Evolutionary conservation across 2,797 vertebrate genomes (phyloP).

Genomic region (Tapera naevia): DNA sequence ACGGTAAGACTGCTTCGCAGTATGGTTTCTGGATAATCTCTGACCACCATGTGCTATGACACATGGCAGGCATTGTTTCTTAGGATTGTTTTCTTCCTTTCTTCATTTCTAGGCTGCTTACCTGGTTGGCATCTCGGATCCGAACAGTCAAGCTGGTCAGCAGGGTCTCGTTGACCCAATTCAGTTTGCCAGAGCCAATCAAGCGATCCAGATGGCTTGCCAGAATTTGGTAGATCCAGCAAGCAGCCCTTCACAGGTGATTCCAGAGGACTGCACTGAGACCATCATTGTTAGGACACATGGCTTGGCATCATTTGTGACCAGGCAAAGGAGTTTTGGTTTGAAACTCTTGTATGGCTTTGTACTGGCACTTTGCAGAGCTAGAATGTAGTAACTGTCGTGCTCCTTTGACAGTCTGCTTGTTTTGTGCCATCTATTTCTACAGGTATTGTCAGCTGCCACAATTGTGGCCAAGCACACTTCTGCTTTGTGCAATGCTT

Average conservation of each 20-base stretch:
- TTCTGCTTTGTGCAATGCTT: constrained; percentile 95
- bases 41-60: not conserved
- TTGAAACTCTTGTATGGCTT: not conserved
- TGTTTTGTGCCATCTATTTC: not conserved
- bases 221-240: constrained; percentile 96
- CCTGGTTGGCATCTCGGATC: constrained; percentile 96
- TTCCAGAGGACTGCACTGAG: not conserved
- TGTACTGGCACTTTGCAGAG: not conserved
- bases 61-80: not conserved
- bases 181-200: constrained; percentile 95
- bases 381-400: too few species aligned
- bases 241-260: constrained; percentile 96
- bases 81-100: not conserved
- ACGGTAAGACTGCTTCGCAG: not conserved
- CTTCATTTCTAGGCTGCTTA: constrained; percentile 86
- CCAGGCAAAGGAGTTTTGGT: not conserved
- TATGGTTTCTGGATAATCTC: not conserved
- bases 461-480: constrained; percentile 99
- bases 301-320: fast-evolving
- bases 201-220: constrained; percentile 98
- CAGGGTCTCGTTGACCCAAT: constrained; percentile 98
- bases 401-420: not conserved
- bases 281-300: fast-evolving
- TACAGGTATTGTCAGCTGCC: constrained; percentile 93
- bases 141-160: constrained; percentile 96